Conservation (phyloP, 2,888 invertebrate genomes). For the Drosophila multiciliata region DNA sequence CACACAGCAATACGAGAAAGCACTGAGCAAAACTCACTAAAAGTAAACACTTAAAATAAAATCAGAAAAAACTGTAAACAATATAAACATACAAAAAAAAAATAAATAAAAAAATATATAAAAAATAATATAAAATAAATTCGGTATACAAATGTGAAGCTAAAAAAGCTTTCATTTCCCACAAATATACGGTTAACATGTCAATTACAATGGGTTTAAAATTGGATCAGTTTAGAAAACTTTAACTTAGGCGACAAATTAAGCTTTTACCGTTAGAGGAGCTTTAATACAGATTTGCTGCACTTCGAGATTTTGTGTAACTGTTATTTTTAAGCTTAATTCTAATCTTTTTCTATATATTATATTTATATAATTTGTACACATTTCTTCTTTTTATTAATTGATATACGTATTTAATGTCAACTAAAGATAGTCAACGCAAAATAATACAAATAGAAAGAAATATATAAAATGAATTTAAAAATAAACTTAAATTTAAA, state of each 20-base stretch:
- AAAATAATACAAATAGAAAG: too few relatives aligned
- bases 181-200: neutral
- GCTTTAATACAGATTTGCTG: neutral
- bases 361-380: neutral
- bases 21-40: constrained; percentile 44
- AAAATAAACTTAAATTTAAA: neutral
- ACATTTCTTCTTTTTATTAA: neutral
- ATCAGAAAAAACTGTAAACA: neutral
- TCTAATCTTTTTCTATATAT: neutral
- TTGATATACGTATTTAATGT: neutral
- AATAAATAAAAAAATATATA: neutral
- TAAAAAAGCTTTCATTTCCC: neutral
- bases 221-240: neutral
- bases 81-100: neutral
- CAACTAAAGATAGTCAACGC: neutral
- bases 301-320: neutral
- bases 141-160: neutral
- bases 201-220: neutral
- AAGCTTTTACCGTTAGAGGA: neutral
- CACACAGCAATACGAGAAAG: constrained; percentile 26
- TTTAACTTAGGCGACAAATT: neutral
- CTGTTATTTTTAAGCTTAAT: neutral
- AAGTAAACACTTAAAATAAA: constrained; percentile 7
- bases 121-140: neutral
- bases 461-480: too few relatives aligned